Evolutionary conservation across 2,888 invertebrate genomes (phyloP).

Genomic region (Timema cristinae): DNA sequence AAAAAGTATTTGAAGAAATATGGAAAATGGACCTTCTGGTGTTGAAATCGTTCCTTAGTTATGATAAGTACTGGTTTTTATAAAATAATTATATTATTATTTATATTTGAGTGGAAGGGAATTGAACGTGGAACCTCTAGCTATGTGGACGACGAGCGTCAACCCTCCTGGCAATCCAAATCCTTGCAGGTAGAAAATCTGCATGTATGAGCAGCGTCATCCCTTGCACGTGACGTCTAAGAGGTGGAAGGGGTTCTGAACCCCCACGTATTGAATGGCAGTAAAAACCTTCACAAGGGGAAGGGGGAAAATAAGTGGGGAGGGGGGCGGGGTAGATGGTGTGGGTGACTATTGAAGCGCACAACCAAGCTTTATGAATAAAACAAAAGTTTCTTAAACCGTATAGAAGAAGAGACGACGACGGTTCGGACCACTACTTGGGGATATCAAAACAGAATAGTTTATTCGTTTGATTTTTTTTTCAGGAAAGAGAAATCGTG

Average conservation of each 20-base stretch:
- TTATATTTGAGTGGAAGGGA: too few relatives aligned
- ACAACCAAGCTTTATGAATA: slow-evolving; percentile 46
- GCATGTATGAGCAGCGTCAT: too few relatives aligned
- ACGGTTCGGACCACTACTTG: slow-evolving; percentile 26
- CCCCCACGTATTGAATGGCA: slow-evolving; percentile 20
- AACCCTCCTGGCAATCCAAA: too few relatives aligned
- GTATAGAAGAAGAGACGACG: slow-evolving; percentile 38
- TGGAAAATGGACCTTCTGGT: too few relatives aligned
- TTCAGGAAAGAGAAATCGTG: not conserved
- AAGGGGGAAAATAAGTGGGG: slow-evolving; percentile 5
- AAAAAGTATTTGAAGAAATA: too few relatives aligned
- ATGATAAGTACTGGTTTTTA: too few relatives aligned
- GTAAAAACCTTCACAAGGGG: slow-evolving; percentile 24
- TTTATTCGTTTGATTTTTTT: slow-evolving; percentile 28
- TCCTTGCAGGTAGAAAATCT: too few relatives aligned
- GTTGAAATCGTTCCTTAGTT: too few relatives aligned
- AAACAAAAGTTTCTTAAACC: slow-evolving; percentile 48
- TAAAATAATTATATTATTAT: too few relatives aligned
- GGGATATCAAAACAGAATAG: slow-evolving; percentile 36
- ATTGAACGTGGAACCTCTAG: too few relatives aligned
- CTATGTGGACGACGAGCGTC: too few relatives aligned
- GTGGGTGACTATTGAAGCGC: slow-evolving; percentile 27
- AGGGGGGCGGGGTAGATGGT: slow-evolving; percentile 13
- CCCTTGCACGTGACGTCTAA: not conserved
- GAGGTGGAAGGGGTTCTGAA: slow-evolving; percentile 1